Percentiles rank a stretch among this genome's conserved stretches.
Conservation (phyloP, 2,113 vertebrate genomes). For the Zosterops lateralis region DNA sequence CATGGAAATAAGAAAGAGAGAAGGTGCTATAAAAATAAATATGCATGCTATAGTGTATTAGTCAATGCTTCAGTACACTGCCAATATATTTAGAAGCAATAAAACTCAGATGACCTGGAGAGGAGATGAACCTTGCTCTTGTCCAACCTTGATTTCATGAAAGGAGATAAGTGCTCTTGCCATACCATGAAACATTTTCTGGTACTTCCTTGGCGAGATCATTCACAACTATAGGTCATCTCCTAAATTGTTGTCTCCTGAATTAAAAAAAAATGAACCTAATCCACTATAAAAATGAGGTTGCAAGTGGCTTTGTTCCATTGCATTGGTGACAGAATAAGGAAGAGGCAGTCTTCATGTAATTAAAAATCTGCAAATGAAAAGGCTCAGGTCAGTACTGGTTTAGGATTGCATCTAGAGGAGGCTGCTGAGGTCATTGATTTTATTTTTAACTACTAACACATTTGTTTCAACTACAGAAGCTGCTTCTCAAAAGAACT, state of each 20-base stretch:
- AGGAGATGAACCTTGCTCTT: not conserved
- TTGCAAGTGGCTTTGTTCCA: not conserved
- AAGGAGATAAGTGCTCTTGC: not conserved
- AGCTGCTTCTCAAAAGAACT: constrained; percentile 10
- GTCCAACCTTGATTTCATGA: not conserved
- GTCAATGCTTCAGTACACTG: not conserved
- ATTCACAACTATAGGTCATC: not conserved
- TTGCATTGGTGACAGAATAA: not conserved
- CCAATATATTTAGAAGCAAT: not conserved
- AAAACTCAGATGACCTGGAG: not conserved
- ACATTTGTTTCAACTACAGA: constrained; percentile 15
- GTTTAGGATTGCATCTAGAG: not conserved
- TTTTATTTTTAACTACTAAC: constrained; percentile 27
- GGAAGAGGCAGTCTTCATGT: not conserved
- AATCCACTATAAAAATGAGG: not conserved
- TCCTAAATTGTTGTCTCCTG: not conserved
- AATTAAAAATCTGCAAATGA: constrained; percentile 8
- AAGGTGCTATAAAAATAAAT: not conserved
- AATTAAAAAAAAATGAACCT: not conserved
- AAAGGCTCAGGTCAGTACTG: not conserved
- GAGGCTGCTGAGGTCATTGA: not conserved
- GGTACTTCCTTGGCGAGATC: not conserved
- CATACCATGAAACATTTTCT: not conserved
- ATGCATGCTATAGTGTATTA: not conserved
- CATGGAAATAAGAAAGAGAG: not conserved